A percentile compares a stretch with the other conserved stretches of the same genome.
Conservation (phyloP, 2,113 vertebrate genomes). For the Danionella cerebrum region DNA sequence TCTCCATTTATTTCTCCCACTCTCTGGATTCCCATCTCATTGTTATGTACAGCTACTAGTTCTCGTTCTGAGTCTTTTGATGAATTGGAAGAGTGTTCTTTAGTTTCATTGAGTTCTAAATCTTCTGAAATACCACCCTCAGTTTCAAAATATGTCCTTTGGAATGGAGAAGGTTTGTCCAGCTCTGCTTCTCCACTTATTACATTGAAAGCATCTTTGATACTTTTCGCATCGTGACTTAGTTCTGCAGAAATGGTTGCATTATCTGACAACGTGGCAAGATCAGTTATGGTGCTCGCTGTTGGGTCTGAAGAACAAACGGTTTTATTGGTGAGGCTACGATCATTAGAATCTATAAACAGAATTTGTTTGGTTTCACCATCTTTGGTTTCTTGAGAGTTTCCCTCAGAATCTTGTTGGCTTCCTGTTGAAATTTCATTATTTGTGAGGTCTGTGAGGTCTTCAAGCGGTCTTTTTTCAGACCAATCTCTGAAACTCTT, state of each 20-base stretch:
- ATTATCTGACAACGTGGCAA: slow-evolving; percentile 19
- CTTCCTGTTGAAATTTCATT: background rate
- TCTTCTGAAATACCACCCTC: background rate
- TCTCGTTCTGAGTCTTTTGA: background rate
- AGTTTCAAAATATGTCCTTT: background rate
- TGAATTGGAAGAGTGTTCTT: background rate
- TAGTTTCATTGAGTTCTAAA: background rate
- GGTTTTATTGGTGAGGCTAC: background rate
- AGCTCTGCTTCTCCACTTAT: no score
- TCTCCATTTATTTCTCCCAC: background rate
- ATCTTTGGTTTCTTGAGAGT: background rate
- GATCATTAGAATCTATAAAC: background rate
- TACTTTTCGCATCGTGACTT: background rate
- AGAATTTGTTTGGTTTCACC: background rate
- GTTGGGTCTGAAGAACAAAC: background rate
- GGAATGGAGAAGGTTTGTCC: background rate
- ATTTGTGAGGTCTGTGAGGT: background rate
- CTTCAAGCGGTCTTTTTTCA: background rate
- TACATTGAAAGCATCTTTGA: background rate
- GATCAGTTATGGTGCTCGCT: background rate
- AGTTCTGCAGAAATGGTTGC: background rate
- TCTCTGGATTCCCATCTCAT: background rate
- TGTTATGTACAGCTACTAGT: background rate
- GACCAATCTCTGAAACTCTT: background rate
- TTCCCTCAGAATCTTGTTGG: background rate